Percentiles rank a stretch among this genome's conserved stretches.
Evolutionary conservation across 2,113 vertebrate genomes (phyloP).

Genomic region (Ochotona curzoniae): DNA sequence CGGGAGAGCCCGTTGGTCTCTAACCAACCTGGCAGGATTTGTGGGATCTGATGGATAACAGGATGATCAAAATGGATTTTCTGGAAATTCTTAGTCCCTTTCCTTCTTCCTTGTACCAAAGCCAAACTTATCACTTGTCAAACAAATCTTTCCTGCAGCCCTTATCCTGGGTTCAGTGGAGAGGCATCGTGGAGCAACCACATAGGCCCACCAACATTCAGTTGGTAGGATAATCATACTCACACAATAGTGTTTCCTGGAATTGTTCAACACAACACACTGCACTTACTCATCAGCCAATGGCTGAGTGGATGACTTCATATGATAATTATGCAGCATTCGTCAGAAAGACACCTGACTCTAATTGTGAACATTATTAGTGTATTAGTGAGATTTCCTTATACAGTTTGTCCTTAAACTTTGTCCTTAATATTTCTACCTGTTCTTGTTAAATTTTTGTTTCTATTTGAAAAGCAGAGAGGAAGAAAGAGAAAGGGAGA

Average conservation of each 20-base stretch:
- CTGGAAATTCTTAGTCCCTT: not conserved
- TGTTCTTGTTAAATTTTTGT: not conserved
- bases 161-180: not conserved
- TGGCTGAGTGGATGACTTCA: not conserved
- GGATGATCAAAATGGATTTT: not conserved
- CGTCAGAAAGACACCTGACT: not conserved
- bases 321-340: not conserved
- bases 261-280: not conserved
- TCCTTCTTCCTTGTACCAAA: not conserved
- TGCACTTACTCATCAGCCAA: not conserved
- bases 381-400: not conserved
- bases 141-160: not conserved
- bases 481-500: too few species aligned
- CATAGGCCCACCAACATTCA: not conserved
- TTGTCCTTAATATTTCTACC: not conserved
- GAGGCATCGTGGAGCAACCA: not conserved
- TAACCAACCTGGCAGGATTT: not conserved
- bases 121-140: not conserved
- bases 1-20: not conserved
- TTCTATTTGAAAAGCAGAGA: not conserved
- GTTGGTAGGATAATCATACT: not conserved
- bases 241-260: not conserved
- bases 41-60: not conserved
- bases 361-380: not conserved
- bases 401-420: not conserved